Base-by-base conservation (phyloP, 92 coral and sea anemone genomes). In the Paragorgia papillata region DNA sequence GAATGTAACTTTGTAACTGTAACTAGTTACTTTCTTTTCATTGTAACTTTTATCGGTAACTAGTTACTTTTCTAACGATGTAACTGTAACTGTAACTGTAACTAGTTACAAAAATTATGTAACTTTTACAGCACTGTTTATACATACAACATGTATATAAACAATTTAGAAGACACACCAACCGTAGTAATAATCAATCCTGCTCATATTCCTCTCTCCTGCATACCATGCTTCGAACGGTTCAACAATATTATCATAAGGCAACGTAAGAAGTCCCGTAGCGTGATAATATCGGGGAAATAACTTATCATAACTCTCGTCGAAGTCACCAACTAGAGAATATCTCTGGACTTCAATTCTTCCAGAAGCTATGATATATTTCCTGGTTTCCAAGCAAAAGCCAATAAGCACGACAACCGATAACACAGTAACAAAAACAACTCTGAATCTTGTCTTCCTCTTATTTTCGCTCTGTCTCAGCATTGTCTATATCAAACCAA, bases 141-240 rank as follows among this genome's bases (percentile, higher is more conserved):
- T n/a, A n/a, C n/a, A n/a, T n/a, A n/a, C n/a, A n/a, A n/a, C n/a
- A n/a, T n/a, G n/a, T n/a, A n/a, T n/a, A n/a, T n/a, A n/a, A n/a
- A 33, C 44, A 56, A n/a, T 27, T 9, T 25, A 21, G 24, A 0
- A 57, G 26, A 10, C 18, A 12, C 5, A 57, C 96, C 44, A 82
- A 94, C 98, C 98, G 69, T 94, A 68, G 59, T 94, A 94, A 80
- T 94, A 94, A 61, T 94, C 98, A 6, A 91, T 94, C 68, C 98
- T 69, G 71, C 98, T 94, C 97, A 85, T 91, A 68, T 91, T 84
- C 24, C 79, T 24, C 29, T 91, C 94, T 30, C 98, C 98, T 0
- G 98, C 98, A 64, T 86, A 94, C 98, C 98, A 94, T 24, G 92
- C 95, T 77, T 94, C 98, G 29, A 94, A 94, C 18, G 98, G 98